Evolutionary conservation across 2,797 vertebrate species (phyloP), one percentile per base, ranked within the genome.

Genomic region (Caiman crocodilus): DNA sequence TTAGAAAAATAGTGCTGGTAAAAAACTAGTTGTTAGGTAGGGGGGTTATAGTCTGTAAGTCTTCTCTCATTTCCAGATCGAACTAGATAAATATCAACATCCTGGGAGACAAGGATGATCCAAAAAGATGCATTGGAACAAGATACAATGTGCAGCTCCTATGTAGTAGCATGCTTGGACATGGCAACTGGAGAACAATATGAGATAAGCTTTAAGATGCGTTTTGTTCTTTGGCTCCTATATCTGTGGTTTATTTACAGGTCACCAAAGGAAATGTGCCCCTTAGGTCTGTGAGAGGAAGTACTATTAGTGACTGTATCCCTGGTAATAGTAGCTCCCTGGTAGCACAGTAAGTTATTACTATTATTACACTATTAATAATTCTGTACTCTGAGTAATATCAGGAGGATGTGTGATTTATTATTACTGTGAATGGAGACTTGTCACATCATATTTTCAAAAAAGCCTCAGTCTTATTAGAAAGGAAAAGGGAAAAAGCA

Each of bases 331-430:
- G 82, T 80, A 60, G 73, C 92, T 92, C 84, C 85, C 94, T 60
- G 78, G 88, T 85, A 87, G 87, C 89, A 85, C 7, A 32, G 76
- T 94, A 96, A 94, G 89, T 96, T 96, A 95, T 97, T 96, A 94
- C 95, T 92, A 85, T 94, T 94, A 96, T 85, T 80, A 76, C 76
- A 65, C 92, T 93, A 94, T 96, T 96, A 94, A 96, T 95, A 96
- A 90, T 79, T 67, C 93, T 92, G 78, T 90, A 69, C 67, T 90
- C 79, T 85, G 87, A 84, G 60, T 84, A 84, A 84, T 57, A 26
- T 42, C 14, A 8, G 25, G n/a, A 76, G 90, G 76, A 30, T 80
- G 17, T 87, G 84, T 93, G 93, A 96, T 96, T 94, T 96, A 94
- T 95, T 95, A 94, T 92, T 76, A 23, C 92, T 90, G 30, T 81